Evolutionary conservation across 2,113 vertebrate genomes (phyloP).

Genomic region (Eurypyga helias): DNA sequence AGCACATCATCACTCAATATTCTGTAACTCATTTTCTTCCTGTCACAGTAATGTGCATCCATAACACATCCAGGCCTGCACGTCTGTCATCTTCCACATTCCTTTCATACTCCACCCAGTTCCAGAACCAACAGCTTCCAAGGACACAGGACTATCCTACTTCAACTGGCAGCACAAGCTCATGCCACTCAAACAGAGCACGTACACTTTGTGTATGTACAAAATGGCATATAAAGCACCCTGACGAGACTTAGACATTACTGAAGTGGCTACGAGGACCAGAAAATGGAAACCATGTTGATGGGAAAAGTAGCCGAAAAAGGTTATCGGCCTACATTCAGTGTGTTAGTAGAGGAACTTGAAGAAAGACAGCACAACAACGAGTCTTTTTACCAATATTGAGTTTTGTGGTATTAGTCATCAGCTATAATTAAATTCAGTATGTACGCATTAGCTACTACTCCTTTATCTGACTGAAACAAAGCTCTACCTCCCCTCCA

Average conservation of each 20-base stretch:
- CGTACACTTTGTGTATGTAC: background rate
- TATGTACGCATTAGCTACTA: background rate
- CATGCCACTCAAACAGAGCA: background rate
- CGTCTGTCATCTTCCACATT: background rate
- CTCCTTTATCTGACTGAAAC: background rate
- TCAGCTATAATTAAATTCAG: background rate
- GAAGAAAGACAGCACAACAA: background rate
- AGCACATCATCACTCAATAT: background rate
- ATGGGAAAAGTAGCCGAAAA: background rate
- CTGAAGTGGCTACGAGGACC: background rate
- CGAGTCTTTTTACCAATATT: background rate
- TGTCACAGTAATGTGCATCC: background rate
- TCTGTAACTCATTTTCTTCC: background rate
- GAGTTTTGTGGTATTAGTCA: background rate
- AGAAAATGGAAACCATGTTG: background rate
- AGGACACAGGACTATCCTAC: background rate
- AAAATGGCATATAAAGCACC: background rate
- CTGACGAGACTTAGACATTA: background rate
- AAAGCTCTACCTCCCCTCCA: background rate
- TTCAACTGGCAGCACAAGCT: background rate
- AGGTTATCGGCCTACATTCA: background rate
- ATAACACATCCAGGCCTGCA: background rate
- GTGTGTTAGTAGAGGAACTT: background rate
- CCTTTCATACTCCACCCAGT: background rate
- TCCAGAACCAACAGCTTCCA: background rate